A percentile compares a stretch with the other conserved stretches of the same genome.
These are phyloP conservation scores for Drosophila peninsularis DNA, from an alignment of 2,888 invertebrate species.

Conservation along the genomic window DNA sequence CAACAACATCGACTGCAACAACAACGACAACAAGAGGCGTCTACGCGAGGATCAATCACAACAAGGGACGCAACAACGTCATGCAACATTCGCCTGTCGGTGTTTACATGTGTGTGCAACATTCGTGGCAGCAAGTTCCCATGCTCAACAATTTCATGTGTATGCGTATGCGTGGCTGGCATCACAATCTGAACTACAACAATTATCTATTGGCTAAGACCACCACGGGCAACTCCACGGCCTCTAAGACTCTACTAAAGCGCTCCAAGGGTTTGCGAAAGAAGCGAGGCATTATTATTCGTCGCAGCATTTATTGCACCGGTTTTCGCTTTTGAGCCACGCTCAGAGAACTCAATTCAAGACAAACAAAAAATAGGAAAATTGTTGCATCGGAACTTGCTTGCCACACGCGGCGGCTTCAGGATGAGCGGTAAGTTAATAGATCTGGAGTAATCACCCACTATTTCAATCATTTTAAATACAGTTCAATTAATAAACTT, in stretches of 20 bases:
- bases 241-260: slow-evolving; percentile 52
- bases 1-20: slow-evolving; percentile 34
- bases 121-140: slow-evolving; percentile 71
- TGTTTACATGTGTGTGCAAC: slow-evolving; percentile 71
- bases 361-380: slow-evolving; percentile 19
- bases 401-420: slow-evolving; percentile 63
- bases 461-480: no score
- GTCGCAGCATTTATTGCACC: slow-evolving; percentile 36
- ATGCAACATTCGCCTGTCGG: slow-evolving; percentile 74
- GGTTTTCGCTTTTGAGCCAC: slow-evolving; percentile 57
- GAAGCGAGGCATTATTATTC: slow-evolving; percentile 52
- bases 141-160: slow-evolving; percentile 68
- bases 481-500: no score
- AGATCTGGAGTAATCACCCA: background rate
- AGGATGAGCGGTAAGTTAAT: slow-evolving; percentile 78
- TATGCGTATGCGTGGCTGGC: slow-evolving; percentile 76
- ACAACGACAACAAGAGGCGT: slow-evolving; percentile 24
- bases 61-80: slow-evolving; percentile 57
- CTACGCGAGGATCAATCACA: slow-evolving; percentile 15
- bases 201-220: slow-evolving; percentile 33
- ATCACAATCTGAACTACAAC: slow-evolving; percentile 33
- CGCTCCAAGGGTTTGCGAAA: slow-evolving; percentile 65
- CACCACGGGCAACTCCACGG: slow-evolving; percentile 21
- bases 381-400: slow-evolving; percentile 63
- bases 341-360: slow-evolving; percentile 6